These are phyloP conservation scores for Frieseomelitta varia DNA, from an alignment of 1,140 invertebrate genomes.

Conservation along the genomic window DNA sequence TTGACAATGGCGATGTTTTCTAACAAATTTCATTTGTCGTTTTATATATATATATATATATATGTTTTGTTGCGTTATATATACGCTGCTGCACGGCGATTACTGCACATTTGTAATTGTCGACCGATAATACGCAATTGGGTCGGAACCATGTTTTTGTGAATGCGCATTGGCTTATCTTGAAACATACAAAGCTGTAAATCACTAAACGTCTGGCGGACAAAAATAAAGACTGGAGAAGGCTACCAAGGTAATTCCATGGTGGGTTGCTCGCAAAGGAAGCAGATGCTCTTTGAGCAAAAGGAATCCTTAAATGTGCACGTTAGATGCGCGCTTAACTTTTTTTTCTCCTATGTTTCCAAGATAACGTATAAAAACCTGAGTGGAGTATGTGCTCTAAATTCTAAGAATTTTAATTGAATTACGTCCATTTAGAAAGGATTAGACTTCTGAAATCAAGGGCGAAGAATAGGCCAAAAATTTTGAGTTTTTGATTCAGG, in stretches of 20 bases:
- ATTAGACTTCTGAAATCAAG: background rate
- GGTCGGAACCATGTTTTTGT: conserved; percentile 7
- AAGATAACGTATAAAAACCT: background rate
- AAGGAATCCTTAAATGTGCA: background rate
- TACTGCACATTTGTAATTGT: background rate
- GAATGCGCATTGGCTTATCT: conserved; percentile 3
- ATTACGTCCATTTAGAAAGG: background rate
- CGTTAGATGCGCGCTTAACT: background rate
- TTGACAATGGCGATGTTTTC: background rate
- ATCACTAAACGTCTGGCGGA: conserved; percentile 6
- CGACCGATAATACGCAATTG: conserved; percentile 18
- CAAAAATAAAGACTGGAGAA: conserved; percentile 24
- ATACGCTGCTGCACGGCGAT: background rate
- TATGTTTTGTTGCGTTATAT: background rate
- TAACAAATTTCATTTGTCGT: no score
- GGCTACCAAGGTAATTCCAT: background rate
- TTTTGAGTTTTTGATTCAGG: background rate
- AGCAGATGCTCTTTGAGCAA: background rate
- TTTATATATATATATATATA: background rate
- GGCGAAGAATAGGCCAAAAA: background rate
- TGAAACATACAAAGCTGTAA: background rate
- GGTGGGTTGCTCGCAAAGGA: no score
- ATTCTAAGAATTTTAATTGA: background rate
- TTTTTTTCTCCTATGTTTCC: no score
- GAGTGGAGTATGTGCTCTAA: background rate